Percentiles rank a stretch among this genome's conserved stretches.
Conservation (phyloP, 2,797 vertebrate genomes). For the Zonotrichia albicollis region DNA sequence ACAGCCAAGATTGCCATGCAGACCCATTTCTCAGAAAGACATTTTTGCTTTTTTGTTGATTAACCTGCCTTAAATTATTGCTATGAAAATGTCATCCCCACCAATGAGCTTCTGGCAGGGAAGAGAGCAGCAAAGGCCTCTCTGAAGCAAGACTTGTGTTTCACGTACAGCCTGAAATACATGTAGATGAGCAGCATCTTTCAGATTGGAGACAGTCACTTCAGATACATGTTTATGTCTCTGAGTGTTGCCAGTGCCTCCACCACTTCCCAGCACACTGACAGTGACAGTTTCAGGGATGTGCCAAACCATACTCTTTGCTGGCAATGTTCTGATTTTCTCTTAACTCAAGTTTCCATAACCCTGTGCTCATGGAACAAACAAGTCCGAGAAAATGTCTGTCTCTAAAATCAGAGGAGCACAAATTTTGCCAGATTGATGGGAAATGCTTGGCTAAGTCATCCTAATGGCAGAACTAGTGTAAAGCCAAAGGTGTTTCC, state of each 20-base stretch:
- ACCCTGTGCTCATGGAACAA: not conserved
- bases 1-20: not conserved
- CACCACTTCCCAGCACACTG: not conserved
- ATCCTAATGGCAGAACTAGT: not conserved
- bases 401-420: not conserved
- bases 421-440: not conserved
- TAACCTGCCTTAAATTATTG: not conserved
- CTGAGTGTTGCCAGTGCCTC: not conserved
- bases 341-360: not conserved
- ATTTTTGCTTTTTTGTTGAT: constrained; percentile 5
- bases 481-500: not conserved
- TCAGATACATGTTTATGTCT: not conserved
- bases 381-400: not conserved
- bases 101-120: not conserved
- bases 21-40: not conserved
- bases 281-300: not conserved
- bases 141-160: not conserved
- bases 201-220: not conserved
- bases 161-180: not conserved
- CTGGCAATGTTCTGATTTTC: not conserved
- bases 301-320: not conserved
- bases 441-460: not conserved
- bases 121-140: not conserved
- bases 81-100: not conserved
- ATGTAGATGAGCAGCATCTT: not conserved